These are phyloP conservation scores for Nomada hirtipes DNA, from an alignment of 2,888 invertebrate genomes.

Conservation along the genomic window DNA sequence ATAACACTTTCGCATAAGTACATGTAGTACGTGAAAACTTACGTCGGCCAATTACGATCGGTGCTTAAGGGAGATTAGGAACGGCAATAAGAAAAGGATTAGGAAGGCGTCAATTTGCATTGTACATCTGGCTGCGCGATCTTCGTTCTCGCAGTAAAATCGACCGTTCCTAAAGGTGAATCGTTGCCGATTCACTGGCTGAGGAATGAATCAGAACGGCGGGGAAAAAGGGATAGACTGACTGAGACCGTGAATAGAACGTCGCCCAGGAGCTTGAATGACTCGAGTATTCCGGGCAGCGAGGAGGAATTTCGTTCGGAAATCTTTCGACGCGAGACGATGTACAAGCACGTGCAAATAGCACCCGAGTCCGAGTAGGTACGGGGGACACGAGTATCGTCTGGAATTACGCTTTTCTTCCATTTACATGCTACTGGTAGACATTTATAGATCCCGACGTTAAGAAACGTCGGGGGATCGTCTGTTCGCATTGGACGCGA, in stretches of 20 bases:
- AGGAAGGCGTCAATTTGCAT: conserved; percentile 26
- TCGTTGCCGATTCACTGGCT: conserved; percentile 45
- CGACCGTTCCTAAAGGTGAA: conserved; percentile 42
- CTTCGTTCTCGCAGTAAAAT: conserved; percentile 13
- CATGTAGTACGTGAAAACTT: neutral
- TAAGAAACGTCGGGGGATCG: conserved; percentile 29
- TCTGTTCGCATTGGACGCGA: conserved; percentile 5
- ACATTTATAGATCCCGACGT: conserved; percentile 57
- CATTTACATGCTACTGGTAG: conserved; percentile 54
- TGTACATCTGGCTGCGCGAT: conserved; percentile 25
- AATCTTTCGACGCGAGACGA: conserved; percentile 57
- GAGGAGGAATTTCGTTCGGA: conserved; percentile 64
- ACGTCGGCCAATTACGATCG: conserved; percentile 29
- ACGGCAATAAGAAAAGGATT: conserved; percentile 6
- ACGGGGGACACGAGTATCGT: conserved; percentile 45
- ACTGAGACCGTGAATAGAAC: conserved; percentile 52
- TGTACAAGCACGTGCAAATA: conserved; percentile 56
- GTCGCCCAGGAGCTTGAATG: conserved; percentile 63
- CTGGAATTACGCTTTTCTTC: conserved; percentile 48
- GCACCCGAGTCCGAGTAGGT: conserved; percentile 22
- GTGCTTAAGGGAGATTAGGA: conserved; percentile 14
- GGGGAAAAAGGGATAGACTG: neutral
- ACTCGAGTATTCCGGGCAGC: conserved; percentile 63
- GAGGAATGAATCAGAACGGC: conserved; percentile 39
- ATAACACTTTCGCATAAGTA: neutral